Evolutionary conservation across 2,888 invertebrate genomes (phyloP), one percentile per base, ranked within the genome.

Genomic region (Ochropacha duplaris): DNA sequence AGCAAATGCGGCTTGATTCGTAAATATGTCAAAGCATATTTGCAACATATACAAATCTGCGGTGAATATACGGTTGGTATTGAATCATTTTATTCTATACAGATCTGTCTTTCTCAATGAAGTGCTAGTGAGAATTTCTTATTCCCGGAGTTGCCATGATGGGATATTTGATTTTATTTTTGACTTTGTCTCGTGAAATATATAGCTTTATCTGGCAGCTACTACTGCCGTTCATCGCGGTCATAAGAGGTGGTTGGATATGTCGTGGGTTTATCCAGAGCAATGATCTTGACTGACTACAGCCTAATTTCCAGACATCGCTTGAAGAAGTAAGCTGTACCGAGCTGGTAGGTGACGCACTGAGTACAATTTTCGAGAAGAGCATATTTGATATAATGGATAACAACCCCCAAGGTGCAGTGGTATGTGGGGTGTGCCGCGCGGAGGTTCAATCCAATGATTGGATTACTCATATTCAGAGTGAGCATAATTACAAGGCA

Each of bases 1-100:
- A 50, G 58, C 0, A 77, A 78, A 61, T 79, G 81, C 57, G 79
- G 74, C 1, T 31, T 70, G 9, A 56, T 49, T 22, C 71, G 72
- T 54, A 78, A 74, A 60, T 72, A 69, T 51, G 68, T 66, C 0
- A 75, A 72, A 56, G 22, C 55, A 3, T 79, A 64, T 60, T 49
- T 73, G 26, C 8, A 50, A 1, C 69, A 70, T 28, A 51, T 64
- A 24, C 31, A 34, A 52, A 31, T 31, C 19, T 52, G 52, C 22
- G 19, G 26, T 12, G 19, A 28, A 31, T 16, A n/a, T 26, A 22
- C 31, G 31, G 52, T 52, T 11, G 2, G 31, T 31, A 16, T 28
- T 31, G 0, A n/a, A n/a, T n/a, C n/a, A n/a, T 6, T 31, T 31
- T 6, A 31, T n/a, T n/a, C n/a, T n/a, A 31, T 28, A 9, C 9